phyloP scores from a whole-genome alignment of 2,113 vertebrate genomes.

The Tupaia chinensis region DNA sequence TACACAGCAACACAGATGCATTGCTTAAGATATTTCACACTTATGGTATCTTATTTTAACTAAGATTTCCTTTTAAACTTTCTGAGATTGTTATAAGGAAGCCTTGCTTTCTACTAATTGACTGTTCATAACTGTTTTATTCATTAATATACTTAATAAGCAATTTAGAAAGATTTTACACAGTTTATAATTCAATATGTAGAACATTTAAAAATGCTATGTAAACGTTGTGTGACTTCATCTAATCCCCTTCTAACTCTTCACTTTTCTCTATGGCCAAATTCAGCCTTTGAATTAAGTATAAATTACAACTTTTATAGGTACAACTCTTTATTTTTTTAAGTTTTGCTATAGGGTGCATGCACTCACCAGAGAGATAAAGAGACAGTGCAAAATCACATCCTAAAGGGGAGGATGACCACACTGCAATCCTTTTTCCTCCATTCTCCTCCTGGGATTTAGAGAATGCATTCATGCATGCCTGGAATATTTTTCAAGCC shows the following conservation, averaged over 20 bases:
- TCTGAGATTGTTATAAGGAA: neutral
- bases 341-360: too few relatives aligned
- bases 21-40: neutral
- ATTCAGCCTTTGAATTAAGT: conserved; percentile 9
- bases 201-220: neutral
- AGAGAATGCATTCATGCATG: too few relatives aligned
- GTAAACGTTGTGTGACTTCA: neutral
- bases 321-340: neutral
- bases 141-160: neutral
- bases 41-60: neutral
- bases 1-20: neutral
- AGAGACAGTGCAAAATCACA: too few relatives aligned
- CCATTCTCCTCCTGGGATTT: too few relatives aligned
- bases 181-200: conserved; percentile 1
- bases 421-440: too few relatives aligned
- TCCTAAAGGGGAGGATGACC: too few relatives aligned
- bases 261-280: neutral
- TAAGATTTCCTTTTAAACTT: neutral
- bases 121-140: neutral
- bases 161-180: neutral
- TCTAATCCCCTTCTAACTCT: neutral
- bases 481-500: too few relatives aligned
- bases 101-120: neutral
- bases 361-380: too few relatives aligned
- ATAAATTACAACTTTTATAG: neutral